Evolutionary conservation across 2,888 invertebrate genomes (phyloP).

Genomic region (Mesorhabditis spiculigera): DNA sequence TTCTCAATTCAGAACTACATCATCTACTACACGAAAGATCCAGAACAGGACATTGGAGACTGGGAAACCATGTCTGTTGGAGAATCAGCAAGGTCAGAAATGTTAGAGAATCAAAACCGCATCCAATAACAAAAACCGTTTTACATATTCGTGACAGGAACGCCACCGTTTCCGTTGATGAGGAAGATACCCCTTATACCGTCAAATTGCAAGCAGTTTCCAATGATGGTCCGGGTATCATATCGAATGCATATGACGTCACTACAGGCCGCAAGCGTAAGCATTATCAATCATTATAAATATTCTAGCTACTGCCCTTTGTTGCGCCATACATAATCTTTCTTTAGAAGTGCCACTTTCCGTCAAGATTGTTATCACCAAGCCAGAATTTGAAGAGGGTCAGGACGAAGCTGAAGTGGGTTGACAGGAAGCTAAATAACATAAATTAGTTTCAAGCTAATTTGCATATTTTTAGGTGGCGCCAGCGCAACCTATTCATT

Average conservation of each 20-base stretch:
- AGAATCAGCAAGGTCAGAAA: conserved; percentile 25
- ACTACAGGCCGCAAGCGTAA: conserved; percentile 55
- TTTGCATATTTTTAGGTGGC: conserved; percentile 27
- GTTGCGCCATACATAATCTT: neutral
- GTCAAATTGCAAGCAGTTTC: conserved; percentile 44
- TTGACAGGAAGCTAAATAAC: neutral
- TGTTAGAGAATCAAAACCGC: neutral
- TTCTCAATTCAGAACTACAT: conserved; percentile 38
- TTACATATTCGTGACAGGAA: conserved; percentile 16
- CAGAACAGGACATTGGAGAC: conserved; percentile 46
- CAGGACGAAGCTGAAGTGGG: conserved; percentile 20
- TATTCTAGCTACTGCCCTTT: neutral
- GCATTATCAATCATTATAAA: conserved; percentile 8
- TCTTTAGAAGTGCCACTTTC: conserved; percentile 52
- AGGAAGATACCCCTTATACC: conserved; percentile 54
- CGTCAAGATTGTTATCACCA: conserved; percentile 46
- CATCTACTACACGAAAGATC: conserved; percentile 55
- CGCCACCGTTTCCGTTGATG: conserved; percentile 35
- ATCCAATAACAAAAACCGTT: neutral
- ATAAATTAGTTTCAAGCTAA: neutral
- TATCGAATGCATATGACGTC: conserved; percentile 54
- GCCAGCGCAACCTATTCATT: conserved; percentile 51
- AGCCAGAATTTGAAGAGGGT: conserved; percentile 34
- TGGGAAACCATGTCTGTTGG: conserved; percentile 48
- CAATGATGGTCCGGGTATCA: conserved; percentile 55